A percentile compares a stretch with the other conserved stretches of the same genome.
Evolutionary conservation across 2,888 invertebrate genomes (phyloP).

Genomic region (Drosophila setosimentum): DNA sequence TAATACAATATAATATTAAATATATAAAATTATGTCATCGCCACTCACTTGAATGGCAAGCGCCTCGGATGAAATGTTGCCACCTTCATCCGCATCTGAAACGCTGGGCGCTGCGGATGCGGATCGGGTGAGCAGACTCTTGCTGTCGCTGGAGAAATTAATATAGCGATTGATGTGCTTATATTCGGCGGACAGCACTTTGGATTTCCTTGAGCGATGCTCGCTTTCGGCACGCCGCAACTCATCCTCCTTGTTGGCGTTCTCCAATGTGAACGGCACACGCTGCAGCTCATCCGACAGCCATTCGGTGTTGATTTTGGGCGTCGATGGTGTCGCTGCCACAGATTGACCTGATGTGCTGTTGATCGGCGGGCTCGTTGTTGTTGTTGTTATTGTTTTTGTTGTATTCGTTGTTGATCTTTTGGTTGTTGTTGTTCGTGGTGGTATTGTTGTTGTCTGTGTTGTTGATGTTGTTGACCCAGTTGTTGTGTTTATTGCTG

Average conservation of each 20-base stretch:
- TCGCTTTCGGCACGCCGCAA: constrained; percentile 79
- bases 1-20: neutral
- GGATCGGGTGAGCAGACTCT: constrained; percentile 82
- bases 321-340: constrained; percentile 63
- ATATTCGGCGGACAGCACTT: constrained; percentile 82
- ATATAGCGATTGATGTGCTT: constrained; percentile 81
- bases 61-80: constrained; percentile 83
- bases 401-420: constrained; percentile 2
- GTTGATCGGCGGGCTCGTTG: constrained; percentile 29
- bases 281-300: constrained; percentile 64
- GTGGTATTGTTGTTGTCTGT: neutral
- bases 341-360: constrained; percentile 19
- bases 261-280: constrained; percentile 81
- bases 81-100: constrained; percentile 73
- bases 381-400: constrained; percentile 1
- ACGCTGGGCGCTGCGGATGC: constrained; percentile 76
- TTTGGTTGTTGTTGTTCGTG: neutral
- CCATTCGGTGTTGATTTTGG: constrained; percentile 70
- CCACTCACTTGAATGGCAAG: constrained; percentile 79
- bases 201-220: constrained; percentile 83
- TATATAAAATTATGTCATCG: neutral
- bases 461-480: constrained; percentile 3
- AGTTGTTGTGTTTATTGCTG: neutral
- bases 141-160: constrained; percentile 82
- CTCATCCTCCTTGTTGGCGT: constrained; percentile 82